Percentiles rank a stretch among this genome's conserved stretches.
Evolutionary conservation across 2,113 vertebrate species (phyloP).

Genomic region (Microtus ochrogaster): DNA sequence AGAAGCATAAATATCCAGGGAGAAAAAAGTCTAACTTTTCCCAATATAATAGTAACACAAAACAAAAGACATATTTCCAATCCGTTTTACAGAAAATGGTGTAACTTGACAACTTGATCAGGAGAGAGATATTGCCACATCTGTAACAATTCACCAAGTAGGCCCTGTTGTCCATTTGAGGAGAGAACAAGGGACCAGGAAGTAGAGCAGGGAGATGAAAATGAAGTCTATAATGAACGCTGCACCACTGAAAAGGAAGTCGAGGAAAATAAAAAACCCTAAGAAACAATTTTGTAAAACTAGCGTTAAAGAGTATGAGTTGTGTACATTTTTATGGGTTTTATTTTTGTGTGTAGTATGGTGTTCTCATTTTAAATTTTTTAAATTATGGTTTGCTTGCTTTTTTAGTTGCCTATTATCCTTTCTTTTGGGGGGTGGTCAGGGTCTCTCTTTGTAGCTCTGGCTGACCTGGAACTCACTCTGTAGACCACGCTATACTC

Average conservation of each 20-base stretch:
- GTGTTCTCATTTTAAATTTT: not conserved
- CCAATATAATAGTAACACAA: not conserved
- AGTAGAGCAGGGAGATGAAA: not conserved
- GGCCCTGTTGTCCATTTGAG: not conserved
- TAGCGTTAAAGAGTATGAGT: not conserved
- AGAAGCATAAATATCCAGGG: not conserved
- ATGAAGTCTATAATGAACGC: not conserved
- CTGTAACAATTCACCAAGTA: conserved; percentile 11
- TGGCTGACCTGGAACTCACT: not conserved
- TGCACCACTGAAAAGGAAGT: not conserved
- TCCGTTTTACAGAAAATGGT: not conserved
- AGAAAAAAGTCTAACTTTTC: not conserved
- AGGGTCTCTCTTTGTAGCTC: not conserved
- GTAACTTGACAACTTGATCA: not conserved
- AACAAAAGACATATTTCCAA: not conserved
- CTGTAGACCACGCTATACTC: not conserved
- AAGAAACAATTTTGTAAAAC: not conserved
- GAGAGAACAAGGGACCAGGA: not conserved
- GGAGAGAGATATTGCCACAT: not conserved
- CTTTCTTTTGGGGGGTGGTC: not conserved
- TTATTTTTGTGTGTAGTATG: not conserved
- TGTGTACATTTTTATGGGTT: not conserved
- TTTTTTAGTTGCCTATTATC: not conserved
- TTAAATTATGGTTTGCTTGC: not conserved
- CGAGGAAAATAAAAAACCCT: not conserved